Base-by-base conservation (phyloP, 2,113 vertebrate species). In the Amphilophus citrinellus region DNA sequence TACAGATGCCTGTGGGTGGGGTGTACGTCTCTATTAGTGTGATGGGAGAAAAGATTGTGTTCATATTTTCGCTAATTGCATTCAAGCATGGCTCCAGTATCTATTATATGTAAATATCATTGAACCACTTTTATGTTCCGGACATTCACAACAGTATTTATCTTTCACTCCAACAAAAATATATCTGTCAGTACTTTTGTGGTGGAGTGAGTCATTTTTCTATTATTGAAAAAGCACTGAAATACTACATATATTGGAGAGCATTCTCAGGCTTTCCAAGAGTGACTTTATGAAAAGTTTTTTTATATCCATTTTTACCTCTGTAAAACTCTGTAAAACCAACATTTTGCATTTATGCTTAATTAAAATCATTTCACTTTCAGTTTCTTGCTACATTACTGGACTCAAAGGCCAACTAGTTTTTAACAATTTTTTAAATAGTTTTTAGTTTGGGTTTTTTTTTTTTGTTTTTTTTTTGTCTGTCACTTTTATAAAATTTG, bases 1-100 rank as follows among this genome's bases (percentile, higher is more conserved):
- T 79, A 66, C 71, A 24, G 75, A 84, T 75, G 79, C 56, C 71
- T 47, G 61, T 59, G 88, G 59, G 62, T 61, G 61, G 39, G 9
- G 6, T 63, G 53, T 59, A 73, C 14, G 1, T 86, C 56, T 86
- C 84, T 86, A 80, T 91, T 84, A 88, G 81, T 87, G 50, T 59
- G 63, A 65, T 59, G 37, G 76, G 66, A 77, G 61, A 39, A 59
- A 79, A 61, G 58, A 66, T 24, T 68, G 22, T 79, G 30, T 73
- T 84, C 18, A 71, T 73, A 65, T 63, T 84, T 32, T 32, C 3
- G n/a, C 15, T 81, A 59, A 85, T 80, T 71, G 65, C 44, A 53
- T 6, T 27, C 30, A 66, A 6, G n/a, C 20, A 37, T 47, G 15
- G 30, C 42, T 18, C 27, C 56, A 42, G 82, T 53, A 73, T 63